Base-by-base conservation (phyloP, 2,113 vertebrate species). In the Hirundichthys speculiger region DNA sequence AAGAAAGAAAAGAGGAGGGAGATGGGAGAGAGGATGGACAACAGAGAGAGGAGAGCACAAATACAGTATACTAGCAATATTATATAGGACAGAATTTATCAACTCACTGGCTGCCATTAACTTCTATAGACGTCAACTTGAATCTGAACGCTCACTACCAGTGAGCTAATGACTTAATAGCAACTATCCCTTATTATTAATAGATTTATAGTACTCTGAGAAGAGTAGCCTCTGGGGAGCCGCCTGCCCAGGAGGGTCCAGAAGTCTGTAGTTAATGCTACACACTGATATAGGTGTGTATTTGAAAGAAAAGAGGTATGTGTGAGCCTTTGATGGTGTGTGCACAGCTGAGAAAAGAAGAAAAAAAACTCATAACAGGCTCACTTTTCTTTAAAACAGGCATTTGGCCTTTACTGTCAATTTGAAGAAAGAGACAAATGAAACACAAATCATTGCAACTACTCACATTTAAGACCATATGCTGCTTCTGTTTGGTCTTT, bases 221-320 rank as follows among this genome's bases (percentile, higher is more conserved):
- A 64, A 73, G 75, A 65, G 55, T 22, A 45, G 70, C 82, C 80
- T 68, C 80, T 58, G 69, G 75, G 64, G 46, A 53, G 64, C 52
- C 10, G 71, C 46, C 70, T 71, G 66, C 69, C 64, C 71, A 62
- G 48, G 51, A 79, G 73, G 73, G 84, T 83, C 79, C 66, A 58
- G 22, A 54, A 73, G 77, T 85, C 82, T 87, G 83, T 80, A 73
- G 79, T 77, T 86, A 88, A 79, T 50, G 73, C 49, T 50, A 49
- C 76, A 84, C 74, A 84, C 72, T 75, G 74, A 78, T 81, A 69
- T 47, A 61, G 60, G n/a, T 41, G 52, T 64, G 69, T 65, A 27
- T 27, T n/a, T n/a, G n/a, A n/a, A n/a, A n/a, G 8, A 27, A 27
- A 6, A 30, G 56, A 45, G 51, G 34, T 53, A 40, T 64, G 43